Base-by-base conservation (phyloP, 1,140 invertebrate genomes). In the Dendroctonus ponderosae region DNA sequence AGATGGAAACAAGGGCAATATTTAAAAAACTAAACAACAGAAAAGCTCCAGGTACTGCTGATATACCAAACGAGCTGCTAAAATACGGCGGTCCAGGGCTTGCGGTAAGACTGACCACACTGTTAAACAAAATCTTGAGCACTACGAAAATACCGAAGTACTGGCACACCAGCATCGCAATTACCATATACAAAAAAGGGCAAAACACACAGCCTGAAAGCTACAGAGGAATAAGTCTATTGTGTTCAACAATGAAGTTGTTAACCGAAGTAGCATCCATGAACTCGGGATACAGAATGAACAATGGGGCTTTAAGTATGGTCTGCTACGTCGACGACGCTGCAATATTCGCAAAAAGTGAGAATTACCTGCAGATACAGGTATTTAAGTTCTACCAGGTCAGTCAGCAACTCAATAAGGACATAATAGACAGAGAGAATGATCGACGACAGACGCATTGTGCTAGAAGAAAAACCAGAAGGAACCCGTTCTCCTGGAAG, bases 41-140 rank as follows among this genome's bases (percentile, higher is more conserved):
- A 44, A 44, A 44, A 44, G 43, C 43, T 44, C 43, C 43, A 44
- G 43, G 43, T 44, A 44, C 43, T 7, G 43, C 7, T n/a, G 43
- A 44, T 44, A 44, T 44, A 44, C 43, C n/a, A 44, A 44, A 7
- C 43, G 7, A 44, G 7, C 43, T 44, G 7, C 43, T 44, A 44
- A 44, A 44, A 44, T 44, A 44, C n/a, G 43, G 43, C 43, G 43
- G 43, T 44, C n/a, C 43, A 44, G 43, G 43, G n/a, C n/a, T n/a
- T 44, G 43, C 7, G 7, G n/a, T n/a, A 7, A 7, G 43, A n/a
- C 43, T 7, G n/a, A 44, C 44, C 44, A 11, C 12, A 46, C 12
- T 46, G 44, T 11, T 11, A 9, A 46, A 11, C 9, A 46, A 9
- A 46, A 12, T 46, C 12, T 46, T 46, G 12, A 46, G 9, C 44